Conservation (phyloP, 2,888 invertebrate species). For the Yponomeuta cagnagella region DNA sequence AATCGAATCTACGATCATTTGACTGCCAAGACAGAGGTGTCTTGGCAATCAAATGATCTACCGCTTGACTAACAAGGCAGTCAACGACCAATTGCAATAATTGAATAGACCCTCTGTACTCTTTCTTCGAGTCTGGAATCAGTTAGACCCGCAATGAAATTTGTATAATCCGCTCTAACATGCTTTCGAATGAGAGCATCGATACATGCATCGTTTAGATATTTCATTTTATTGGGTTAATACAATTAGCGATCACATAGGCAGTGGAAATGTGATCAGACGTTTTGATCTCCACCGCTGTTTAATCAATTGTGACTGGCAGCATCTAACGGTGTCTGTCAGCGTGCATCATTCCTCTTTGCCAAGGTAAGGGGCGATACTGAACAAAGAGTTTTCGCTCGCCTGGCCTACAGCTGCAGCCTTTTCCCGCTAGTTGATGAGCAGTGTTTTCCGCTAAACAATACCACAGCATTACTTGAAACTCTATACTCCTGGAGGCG, state of each 20-base stretch:
- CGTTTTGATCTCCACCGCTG: not conserved
- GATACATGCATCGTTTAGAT: not conserved
- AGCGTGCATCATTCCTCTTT: not conserved
- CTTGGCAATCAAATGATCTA: too few species aligned
- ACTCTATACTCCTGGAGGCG: too few species aligned
- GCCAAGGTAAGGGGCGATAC: too few species aligned
- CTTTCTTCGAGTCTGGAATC: not conserved
- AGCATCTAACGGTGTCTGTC: not conserved
- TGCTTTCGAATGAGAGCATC: not conserved
- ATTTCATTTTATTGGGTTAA: conserved; percentile 8
- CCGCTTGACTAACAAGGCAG: too few species aligned
- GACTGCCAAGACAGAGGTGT: too few species aligned
- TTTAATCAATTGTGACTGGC: not conserved
- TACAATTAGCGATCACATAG: not conserved
- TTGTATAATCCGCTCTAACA: conserved; percentile 3
- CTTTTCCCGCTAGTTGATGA: too few species aligned
- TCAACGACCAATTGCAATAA: too few species aligned
- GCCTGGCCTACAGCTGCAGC: too few species aligned
- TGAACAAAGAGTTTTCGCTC: too few species aligned
- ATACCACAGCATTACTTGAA: too few species aligned
- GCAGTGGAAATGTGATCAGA: not conserved
- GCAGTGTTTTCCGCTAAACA: too few species aligned
- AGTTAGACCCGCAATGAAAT: not conserved
- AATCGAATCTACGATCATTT: too few species aligned
- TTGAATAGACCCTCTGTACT: not conserved